phyloP scores from a whole-genome alignment of 2,797 vertebrate genomes.

The Falco berigora region DNA sequence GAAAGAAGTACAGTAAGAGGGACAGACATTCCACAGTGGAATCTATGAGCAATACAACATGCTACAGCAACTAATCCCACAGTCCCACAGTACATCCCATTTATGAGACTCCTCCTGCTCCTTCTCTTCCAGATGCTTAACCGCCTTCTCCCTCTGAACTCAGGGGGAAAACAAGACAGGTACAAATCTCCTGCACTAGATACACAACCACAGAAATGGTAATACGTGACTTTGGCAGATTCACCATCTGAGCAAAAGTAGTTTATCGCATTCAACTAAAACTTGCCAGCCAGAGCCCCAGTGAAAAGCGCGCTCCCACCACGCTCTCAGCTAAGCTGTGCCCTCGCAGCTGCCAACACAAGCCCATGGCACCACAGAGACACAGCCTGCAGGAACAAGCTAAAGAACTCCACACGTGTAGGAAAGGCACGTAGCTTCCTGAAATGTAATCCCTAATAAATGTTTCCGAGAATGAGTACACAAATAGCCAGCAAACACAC shows the following conservation, averaged over 20 bases:
- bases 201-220: not conserved
- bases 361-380: not conserved
- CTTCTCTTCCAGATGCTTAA: not conserved
- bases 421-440: not conserved
- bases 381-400: fast-evolving
- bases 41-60: not conserved
- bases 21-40: not conserved
- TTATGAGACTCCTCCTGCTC: not conserved
- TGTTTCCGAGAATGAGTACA: not conserved
- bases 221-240: not conserved
- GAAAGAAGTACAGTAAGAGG: not conserved
- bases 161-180: not conserved
- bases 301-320: not conserved
- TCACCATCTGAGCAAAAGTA: not conserved
- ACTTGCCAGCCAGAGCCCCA: not conserved
- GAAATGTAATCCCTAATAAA: fast-evolving
- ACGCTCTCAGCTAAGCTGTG: not conserved
- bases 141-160: not conserved
- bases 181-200: not conserved
- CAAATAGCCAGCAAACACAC: not conserved
- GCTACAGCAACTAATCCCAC: not conserved
- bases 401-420: fast-evolving
- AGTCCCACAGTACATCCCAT: not conserved
- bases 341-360: not conserved
- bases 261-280: not conserved